These are phyloP conservation scores for Berghia stephanieae DNA, from an alignment of 1,140 invertebrate genomes.

Conservation along the genomic window DNA sequence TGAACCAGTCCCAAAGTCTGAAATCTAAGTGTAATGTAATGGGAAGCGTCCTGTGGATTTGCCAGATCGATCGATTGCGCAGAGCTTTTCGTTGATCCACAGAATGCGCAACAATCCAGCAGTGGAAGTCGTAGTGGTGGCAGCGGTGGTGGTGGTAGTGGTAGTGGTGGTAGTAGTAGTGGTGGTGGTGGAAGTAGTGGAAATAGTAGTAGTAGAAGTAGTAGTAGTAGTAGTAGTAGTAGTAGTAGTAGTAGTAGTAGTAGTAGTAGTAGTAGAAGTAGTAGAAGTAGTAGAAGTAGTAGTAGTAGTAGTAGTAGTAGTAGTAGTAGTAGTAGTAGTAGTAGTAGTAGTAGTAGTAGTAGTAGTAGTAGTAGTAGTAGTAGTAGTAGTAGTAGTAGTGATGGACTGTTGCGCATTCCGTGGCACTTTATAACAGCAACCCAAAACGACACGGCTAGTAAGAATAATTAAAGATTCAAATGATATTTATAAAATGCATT, in stretches of 20 bases:
- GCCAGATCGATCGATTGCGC: neutral
- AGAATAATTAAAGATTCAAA: too few relatives aligned
- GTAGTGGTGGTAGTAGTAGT: constrained; percentile 1
- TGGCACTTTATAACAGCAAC: too few relatives aligned
- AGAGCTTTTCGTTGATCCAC: neutral
- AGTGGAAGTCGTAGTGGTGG: neutral
- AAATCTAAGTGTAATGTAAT: too few relatives aligned
- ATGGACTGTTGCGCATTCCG: too few relatives aligned
- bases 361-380: constrained; percentile 10
- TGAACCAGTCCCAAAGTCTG: too few relatives aligned
- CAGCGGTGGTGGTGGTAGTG: neutral
- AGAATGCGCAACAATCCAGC: too few relatives aligned
- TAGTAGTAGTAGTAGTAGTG: constrained; percentile 29
- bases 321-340: neutral
- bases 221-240: constrained; percentile 16
- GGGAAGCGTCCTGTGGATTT: too few relatives aligned
- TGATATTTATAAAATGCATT: too few relatives aligned
- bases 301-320: constrained; percentile 2
- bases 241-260: neutral
- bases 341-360: neutral
- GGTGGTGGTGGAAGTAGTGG: neutral
- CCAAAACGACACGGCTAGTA: too few relatives aligned
- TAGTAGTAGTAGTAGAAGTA: neutral
- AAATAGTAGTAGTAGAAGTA: neutral
- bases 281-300: neutral